Evolutionary conservation across 2,113 vertebrate genomes (phyloP).

Genomic region (Barbus barbus): DNA sequence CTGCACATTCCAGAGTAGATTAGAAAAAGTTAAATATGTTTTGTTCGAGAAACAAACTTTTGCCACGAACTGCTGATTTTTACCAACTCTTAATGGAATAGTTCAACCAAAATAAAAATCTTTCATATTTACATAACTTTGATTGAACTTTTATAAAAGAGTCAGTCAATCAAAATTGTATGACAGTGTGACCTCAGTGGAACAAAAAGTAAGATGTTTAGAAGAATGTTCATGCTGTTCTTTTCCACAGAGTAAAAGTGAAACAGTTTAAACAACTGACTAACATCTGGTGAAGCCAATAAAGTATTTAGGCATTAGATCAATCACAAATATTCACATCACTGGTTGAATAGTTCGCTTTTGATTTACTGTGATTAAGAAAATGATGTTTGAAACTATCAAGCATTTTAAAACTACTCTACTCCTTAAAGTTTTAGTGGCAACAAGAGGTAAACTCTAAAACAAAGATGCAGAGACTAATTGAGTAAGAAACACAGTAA

Average conservation of each 20-base stretch:
- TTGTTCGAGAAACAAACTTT: not conserved
- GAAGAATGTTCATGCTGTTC: not conserved
- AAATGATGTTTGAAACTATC: too few species aligned
- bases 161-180: not conserved
- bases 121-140: not conserved
- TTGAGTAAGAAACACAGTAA: too few species aligned
- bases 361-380: too few species aligned
- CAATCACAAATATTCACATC: not conserved
- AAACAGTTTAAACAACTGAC: not conserved
- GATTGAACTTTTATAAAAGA: not conserved
- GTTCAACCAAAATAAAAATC: not conserved
- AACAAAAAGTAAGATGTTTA: too few species aligned
- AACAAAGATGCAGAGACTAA: not conserved
- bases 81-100: not conserved
- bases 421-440: not conserved
- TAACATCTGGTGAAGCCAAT: not conserved
- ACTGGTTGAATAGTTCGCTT: not conserved
- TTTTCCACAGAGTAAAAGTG: not conserved
- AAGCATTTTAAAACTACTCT: not conserved
- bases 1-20: constrained; percentile 5
- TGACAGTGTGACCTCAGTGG: too few species aligned
- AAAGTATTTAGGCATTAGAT: not conserved
- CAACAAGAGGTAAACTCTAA: not conserved
- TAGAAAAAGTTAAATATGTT: not conserved
- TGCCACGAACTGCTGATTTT: not conserved